Conservation (phyloP, 2,797 vertebrate genomes). For the Meriones psammophilus region DNA sequence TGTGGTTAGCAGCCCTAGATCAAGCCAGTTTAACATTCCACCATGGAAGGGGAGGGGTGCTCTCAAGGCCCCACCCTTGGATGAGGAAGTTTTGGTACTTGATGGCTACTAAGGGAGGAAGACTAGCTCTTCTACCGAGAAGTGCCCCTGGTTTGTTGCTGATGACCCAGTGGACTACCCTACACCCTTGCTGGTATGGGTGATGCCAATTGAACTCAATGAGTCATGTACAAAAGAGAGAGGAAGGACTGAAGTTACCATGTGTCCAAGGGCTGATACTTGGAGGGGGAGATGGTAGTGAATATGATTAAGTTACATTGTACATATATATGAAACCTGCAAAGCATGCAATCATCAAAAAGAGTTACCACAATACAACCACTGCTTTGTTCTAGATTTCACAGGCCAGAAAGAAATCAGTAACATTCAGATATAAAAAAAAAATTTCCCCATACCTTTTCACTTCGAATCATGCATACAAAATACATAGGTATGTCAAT, state of each 20-base stretch:
- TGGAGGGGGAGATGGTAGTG: not conserved
- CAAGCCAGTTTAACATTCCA: not conserved
- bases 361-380: not conserved
- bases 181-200: too few relatives aligned
- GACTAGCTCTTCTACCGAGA: not conserved
- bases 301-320: too few relatives aligned
- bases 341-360: not conserved
- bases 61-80: not conserved
- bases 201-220: not conserved
- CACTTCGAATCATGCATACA: not conserved
- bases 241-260: not conserved
- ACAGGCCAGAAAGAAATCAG: not conserved
- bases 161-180: too few relatives aligned
- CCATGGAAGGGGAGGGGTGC: not conserved
- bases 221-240: not conserved
- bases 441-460: constrained; percentile 36
- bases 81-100: not conserved
- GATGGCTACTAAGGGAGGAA: not conserved
- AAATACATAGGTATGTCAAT: not conserved
- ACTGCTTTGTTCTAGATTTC: not conserved
- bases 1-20: not conserved
- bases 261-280: too few relatives aligned
- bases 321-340: not conserved
- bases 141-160: not conserved
- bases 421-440: not conserved